phyloP scores from a whole-genome alignment of 1,140 invertebrate genomes.

The Philopotamus ludificatus region DNA sequence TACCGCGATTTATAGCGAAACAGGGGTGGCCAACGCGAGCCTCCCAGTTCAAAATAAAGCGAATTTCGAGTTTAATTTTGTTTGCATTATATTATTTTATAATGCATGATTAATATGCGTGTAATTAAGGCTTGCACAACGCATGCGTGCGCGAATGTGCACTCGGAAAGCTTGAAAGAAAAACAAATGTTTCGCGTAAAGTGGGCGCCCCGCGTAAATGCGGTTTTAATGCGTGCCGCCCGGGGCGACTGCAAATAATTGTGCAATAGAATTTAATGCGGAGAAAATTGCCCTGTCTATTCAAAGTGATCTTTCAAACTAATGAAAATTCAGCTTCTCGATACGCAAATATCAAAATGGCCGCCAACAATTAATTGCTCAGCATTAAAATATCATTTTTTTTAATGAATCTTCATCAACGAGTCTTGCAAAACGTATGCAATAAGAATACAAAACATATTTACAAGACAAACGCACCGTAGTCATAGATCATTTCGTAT shows the following conservation, averaged over 20 bases:
- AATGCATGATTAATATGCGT: background rate
- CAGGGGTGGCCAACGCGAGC: background rate
- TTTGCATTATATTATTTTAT: too few relatives aligned
- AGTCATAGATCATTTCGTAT: too few relatives aligned
- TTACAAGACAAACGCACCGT: too few relatives aligned
- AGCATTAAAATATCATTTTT: too few relatives aligned
- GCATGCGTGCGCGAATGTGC: background rate
- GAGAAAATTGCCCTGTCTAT: conserved; percentile 29
- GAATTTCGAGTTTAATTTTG: too few relatives aligned
- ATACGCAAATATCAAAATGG: background rate
- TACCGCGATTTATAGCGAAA: conserved; percentile 11
- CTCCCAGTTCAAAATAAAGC: background rate
- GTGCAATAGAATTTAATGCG: conserved; percentile 30
- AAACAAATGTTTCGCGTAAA: background rate
- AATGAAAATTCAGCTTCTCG: conserved; percentile 16
- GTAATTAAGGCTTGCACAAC: too few relatives aligned
- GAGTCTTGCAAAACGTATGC: too few relatives aligned
- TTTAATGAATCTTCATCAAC: too few relatives aligned
- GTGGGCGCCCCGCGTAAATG: conserved; percentile 12
- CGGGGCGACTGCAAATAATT: conserved; percentile 21
- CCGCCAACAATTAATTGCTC: too few relatives aligned
- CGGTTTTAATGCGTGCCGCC: conserved; percentile 17
- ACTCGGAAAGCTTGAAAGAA: background rate
- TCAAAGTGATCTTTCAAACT: conserved; percentile 24
- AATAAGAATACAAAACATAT: too few relatives aligned